phyloP scores from a whole-genome alignment of 2,797 vertebrate species.

The Australoheros facetus region DNA sequence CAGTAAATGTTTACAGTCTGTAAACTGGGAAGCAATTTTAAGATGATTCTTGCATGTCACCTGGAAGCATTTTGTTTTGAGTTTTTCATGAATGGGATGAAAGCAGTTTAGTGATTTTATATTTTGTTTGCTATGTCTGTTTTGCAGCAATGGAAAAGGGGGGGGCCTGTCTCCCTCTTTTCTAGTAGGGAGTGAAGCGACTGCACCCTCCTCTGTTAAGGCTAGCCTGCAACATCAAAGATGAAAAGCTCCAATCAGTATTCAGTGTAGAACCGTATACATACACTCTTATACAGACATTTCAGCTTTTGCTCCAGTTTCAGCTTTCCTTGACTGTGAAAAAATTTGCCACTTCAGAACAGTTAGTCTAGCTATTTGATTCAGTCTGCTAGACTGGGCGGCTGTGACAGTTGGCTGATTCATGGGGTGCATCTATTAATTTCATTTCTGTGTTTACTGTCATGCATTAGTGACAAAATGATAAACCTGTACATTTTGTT shows the following conservation, averaged over 20 bases:
- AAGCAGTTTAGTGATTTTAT: constrained; percentile 60
- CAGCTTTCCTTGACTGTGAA: neutral
- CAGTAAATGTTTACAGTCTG: constrained; percentile 19
- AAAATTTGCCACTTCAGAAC: neutral
- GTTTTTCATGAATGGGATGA: constrained; percentile 54
- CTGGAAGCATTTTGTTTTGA: constrained; percentile 65
- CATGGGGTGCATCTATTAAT: too few species aligned
- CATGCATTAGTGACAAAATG: too few species aligned
- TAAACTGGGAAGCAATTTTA: constrained; percentile 49
- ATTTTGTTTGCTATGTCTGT: constrained; percentile 74
- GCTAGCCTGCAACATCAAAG: constrained; percentile 99
- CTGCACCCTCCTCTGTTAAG: constrained; percentile 97
- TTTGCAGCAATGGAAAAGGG: constrained; percentile 74
- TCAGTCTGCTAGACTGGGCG: too few species aligned
- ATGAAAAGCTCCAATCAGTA: constrained; percentile 92
- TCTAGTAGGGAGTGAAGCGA: constrained; percentile 96
- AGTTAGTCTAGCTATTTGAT: neutral
- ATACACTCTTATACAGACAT: neutral
- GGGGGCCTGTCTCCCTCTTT: constrained; percentile 88
- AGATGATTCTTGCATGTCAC: constrained; percentile 33
- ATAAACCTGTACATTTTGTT: neutral
- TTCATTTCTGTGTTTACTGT: too few species aligned
- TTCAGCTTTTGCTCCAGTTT: neutral
- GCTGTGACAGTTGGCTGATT: too few species aligned
- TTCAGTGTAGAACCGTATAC: constrained; percentile 49